Conservation (phyloP, 1,140 invertebrate species). For the Trichogramma pretiosum region DNA sequence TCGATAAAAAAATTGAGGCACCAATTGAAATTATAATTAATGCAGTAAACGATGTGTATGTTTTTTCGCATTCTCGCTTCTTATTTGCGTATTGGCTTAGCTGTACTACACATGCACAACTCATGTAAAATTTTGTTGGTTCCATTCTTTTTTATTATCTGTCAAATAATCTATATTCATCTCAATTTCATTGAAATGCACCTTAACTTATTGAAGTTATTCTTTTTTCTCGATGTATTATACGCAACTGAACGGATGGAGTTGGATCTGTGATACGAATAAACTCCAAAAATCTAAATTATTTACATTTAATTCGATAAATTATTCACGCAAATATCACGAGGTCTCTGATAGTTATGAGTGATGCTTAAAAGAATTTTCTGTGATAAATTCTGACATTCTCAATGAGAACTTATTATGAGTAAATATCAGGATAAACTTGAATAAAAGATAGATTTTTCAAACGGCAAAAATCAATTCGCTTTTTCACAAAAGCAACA, state of each 20-base stretch:
- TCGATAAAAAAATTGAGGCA: no score
- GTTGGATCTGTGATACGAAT: background rate
- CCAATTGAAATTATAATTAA: no score
- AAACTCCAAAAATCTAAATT: slow-evolving; percentile 5
- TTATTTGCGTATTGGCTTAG: slow-evolving; percentile 10
- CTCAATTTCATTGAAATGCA: no score
- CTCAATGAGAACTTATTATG: slow-evolving; percentile 11
- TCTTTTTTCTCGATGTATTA: slow-evolving; percentile 9
- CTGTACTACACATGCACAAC: no score
- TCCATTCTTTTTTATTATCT: no score
- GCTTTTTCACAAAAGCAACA: slow-evolving; percentile 26
- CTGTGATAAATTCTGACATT: slow-evolving; percentile 26
- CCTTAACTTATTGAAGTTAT: slow-evolving; percentile 15
- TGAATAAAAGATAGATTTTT: slow-evolving; percentile 10
- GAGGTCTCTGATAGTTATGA: slow-evolving; percentile 5
- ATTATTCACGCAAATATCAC: no score
- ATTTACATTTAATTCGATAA: no score
- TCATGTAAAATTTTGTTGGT: slow-evolving; percentile 16
- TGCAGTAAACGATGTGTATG: slow-evolving; percentile 10
- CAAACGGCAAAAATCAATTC: slow-evolving; percentile 40
- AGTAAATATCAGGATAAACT: slow-evolving; percentile 8
- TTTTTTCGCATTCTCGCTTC: slow-evolving; percentile 11
- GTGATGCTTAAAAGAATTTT: slow-evolving; percentile 22
- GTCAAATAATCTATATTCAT: no score
- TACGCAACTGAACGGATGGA: slow-evolving; percentile 11